phyloP scores from a whole-genome alignment of 1,140 invertebrate species.

The Drosophila nebulosa region DNA sequence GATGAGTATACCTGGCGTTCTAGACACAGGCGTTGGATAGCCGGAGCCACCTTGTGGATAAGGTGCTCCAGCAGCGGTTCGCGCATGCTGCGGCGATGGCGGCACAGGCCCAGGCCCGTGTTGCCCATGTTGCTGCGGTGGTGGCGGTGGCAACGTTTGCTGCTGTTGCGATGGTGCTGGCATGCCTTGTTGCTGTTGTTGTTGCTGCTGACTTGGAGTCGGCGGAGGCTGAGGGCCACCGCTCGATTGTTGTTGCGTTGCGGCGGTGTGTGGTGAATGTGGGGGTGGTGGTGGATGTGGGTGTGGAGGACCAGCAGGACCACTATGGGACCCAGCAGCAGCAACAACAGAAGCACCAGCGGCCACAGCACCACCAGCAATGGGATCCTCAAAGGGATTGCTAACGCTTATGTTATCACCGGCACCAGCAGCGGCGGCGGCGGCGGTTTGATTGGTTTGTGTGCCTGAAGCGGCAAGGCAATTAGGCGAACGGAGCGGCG shows the following conservation, averaged over 20 bases:
- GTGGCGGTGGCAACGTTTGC: conserved; percentile 44
- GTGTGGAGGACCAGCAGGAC: conserved; percentile 15
- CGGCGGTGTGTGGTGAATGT: conserved; percentile 64
- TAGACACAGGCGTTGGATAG: conserved; percentile 81
- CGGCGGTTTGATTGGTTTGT: conserved; percentile 70
- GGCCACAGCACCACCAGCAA: conserved; percentile 63
- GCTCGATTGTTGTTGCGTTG: conserved; percentile 48
- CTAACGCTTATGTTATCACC: conserved; percentile 89
- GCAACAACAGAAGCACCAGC: conserved; percentile 35
- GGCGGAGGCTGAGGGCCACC: conserved; percentile 13
- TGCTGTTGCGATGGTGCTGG: conserved; percentile 22
- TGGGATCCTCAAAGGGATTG: conserved; percentile 91
- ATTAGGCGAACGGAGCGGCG: background rate
- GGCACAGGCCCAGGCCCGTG: conserved; percentile 13
- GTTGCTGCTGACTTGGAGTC: conserved; percentile 16
- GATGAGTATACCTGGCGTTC: conserved; percentile 81
- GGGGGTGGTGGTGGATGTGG: conserved; percentile 53
- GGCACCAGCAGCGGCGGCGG: conserved; percentile 73
- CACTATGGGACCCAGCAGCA: conserved; percentile 46
- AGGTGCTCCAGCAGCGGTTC: conserved; percentile 73
- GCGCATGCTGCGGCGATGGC: conserved; percentile 68
- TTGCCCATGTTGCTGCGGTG: conserved; percentile 58
- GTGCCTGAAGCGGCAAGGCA: conserved; percentile 65
- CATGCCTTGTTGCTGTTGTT: conserved; percentile 26
- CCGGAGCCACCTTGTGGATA: conserved; percentile 80